phyloP scores from a whole-genome alignment of 2,797 vertebrate species.

The Corythornis leucogaster region DNA sequence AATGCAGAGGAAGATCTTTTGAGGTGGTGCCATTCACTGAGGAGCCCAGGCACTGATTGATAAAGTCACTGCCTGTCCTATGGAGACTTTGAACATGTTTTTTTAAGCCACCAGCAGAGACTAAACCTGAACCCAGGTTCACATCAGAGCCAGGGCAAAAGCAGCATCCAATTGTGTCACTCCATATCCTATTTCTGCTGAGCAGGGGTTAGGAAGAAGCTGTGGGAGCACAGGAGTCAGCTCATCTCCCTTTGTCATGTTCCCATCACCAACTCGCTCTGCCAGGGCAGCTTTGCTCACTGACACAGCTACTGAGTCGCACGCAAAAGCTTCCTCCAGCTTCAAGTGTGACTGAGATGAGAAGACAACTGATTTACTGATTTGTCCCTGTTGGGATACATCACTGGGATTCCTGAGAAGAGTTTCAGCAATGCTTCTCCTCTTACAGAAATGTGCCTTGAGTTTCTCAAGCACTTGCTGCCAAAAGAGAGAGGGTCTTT shows the following conservation, averaged over 20 bases:
- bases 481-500: background rate
- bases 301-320: accelerated
- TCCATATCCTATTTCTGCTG: accelerated
- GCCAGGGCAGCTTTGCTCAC: accelerated
- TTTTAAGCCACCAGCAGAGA: background rate
- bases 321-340: accelerated
- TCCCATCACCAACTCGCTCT: accelerated
- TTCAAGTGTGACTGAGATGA: accelerated
- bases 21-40: accelerated
- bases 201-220: background rate
- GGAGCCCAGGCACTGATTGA: accelerated
- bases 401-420: background rate
- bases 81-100: background rate
- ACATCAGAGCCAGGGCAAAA: background rate
- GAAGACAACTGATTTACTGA: background rate
- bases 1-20: background rate
- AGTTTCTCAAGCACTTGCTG: background rate
- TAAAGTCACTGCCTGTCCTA: background rate
- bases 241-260: background rate
- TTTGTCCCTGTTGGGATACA: background rate
- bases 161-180: accelerated
- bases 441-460: background rate
- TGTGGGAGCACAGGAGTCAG: background rate
- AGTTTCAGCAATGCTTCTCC: accelerated
- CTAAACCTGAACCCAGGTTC: background rate